Percentiles rank a stretch among this genome's conserved stretches.
Evolutionary conservation across 2,113 vertebrate genomes (phyloP).

Genomic region (Ardeotis arabs): DNA sequence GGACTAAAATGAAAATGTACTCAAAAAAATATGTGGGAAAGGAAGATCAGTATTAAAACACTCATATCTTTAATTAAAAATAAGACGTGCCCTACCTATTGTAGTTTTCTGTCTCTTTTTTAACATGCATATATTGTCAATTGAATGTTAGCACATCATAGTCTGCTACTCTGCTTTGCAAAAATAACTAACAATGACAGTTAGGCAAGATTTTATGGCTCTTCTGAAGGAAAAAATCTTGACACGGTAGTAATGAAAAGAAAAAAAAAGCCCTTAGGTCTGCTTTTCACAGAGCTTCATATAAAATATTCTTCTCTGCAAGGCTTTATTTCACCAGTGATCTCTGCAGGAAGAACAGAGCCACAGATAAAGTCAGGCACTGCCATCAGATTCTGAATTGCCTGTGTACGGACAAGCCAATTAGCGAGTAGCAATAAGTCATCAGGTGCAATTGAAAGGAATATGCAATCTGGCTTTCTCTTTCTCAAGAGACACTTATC

Average conservation of each 20-base stretch:
- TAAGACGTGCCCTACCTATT: background rate
- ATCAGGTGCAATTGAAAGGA: slow-evolving; percentile 45
- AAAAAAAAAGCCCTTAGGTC: background rate
- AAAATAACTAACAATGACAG: background rate
- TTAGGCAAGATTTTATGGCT: background rate
- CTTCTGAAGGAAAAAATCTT: slow-evolving; percentile 19
- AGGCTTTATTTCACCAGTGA: slow-evolving; percentile 3
- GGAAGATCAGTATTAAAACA: background rate
- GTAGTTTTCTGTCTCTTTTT: background rate
- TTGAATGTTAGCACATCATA: background rate
- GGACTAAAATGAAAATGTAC: background rate
- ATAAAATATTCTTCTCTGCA: background rate
- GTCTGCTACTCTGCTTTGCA: background rate
- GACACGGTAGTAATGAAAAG: background rate
- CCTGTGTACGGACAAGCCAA: slow-evolving; percentile 31
- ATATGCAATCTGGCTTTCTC: slow-evolving; percentile 31
- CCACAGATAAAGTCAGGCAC: background rate
- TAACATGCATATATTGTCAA: background rate
- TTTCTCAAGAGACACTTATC: slow-evolving; percentile 48
- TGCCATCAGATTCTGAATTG: slow-evolving; percentile 26
- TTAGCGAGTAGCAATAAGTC: slow-evolving; percentile 53
- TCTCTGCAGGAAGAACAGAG: slow-evolving; percentile 31
- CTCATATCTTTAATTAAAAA: background rate
- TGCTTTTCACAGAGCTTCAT: background rate
- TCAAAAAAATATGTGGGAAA: background rate